Evolutionary conservation across 2,113 vertebrate species (phyloP).

Genomic region (Nothobranchius furzeri): DNA sequence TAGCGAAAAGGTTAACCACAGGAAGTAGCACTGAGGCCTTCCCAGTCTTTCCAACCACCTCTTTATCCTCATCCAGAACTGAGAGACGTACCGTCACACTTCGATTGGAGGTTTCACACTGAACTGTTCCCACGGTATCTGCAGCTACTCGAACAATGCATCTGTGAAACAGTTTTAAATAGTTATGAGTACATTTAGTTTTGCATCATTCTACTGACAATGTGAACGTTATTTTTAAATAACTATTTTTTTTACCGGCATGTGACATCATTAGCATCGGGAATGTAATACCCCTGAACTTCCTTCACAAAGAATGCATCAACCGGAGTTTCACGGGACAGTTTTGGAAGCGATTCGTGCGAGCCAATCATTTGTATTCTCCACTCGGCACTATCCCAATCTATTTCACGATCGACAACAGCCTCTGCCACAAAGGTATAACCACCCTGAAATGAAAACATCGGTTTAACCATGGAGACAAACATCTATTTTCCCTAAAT

Average conservation of each 20-base stretch:
- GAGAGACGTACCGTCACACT: slow-evolving; percentile 83
- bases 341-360: slow-evolving; percentile 76
- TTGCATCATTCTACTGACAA: background rate
- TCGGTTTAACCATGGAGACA: too few species aligned
- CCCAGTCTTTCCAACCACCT: slow-evolving; percentile 73
- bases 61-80: slow-evolving; percentile 83
- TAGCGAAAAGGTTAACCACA: slow-evolving; percentile 79
- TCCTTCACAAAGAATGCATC: slow-evolving; percentile 81
- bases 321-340: slow-evolving; percentile 67
- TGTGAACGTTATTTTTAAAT: too few species aligned
- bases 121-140: slow-evolving; percentile 80
- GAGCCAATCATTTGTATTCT: slow-evolving; percentile 84
- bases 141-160: slow-evolving; percentile 76
- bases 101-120: slow-evolving; percentile 83
- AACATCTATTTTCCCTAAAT: background rate
- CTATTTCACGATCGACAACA: slow-evolving; percentile 55
- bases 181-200: background rate
- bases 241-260: slow-evolving; percentile 82
- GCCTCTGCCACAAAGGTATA: slow-evolving; percentile 91
- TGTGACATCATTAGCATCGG: slow-evolving; percentile 83
- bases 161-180: slow-evolving; percentile 63
- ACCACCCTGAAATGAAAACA: slow-evolving; percentile 78
- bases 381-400: slow-evolving; percentile 77
- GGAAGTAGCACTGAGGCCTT: slow-evolving; percentile 87
- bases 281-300: slow-evolving; percentile 87